Evolutionary conservation across 2,113 vertebrate genomes (phyloP).

Genomic region (Camelus bactrianus): DNA sequence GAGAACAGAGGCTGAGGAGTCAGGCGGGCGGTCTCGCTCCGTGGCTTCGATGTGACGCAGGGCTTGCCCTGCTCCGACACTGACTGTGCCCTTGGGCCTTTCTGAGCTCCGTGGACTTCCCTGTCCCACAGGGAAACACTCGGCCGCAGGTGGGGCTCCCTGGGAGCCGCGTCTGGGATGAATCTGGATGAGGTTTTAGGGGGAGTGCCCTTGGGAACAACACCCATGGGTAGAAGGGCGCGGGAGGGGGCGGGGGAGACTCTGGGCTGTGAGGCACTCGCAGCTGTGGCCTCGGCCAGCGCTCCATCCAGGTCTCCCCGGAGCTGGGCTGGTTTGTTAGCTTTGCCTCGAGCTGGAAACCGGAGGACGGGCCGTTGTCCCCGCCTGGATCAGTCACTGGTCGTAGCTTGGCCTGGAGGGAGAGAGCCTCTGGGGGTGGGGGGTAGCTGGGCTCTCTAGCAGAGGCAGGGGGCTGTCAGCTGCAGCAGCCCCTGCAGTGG

Average conservation of each 20-base stretch:
- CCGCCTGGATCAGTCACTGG: not conserved
- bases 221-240: rapidly evolving
- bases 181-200: not conserved
- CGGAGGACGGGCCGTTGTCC: not conserved
- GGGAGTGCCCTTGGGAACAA: not conserved
- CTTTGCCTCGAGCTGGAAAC: not conserved
- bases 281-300: rapidly evolving
- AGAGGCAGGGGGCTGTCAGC: not conserved
- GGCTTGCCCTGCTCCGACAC: not conserved
- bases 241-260: not conserved
- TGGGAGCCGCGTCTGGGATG: not conserved
- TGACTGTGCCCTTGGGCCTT: not conserved
- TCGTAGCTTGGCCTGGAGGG: not conserved
- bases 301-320: not conserved
- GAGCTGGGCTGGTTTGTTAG: not conserved
- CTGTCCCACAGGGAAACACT: not conserved
- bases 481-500: not conserved
- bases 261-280: rapidly evolving
- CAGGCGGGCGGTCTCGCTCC: rapidly evolving
- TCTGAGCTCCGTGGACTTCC: not conserved
- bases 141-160: not conserved
- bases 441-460: no score
- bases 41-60: rapidly evolving
- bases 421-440: not conserved
- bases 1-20: not conserved